Conservation (phyloP, 2,888 invertebrate genomes). For the Mimachlamys varia region DNA sequence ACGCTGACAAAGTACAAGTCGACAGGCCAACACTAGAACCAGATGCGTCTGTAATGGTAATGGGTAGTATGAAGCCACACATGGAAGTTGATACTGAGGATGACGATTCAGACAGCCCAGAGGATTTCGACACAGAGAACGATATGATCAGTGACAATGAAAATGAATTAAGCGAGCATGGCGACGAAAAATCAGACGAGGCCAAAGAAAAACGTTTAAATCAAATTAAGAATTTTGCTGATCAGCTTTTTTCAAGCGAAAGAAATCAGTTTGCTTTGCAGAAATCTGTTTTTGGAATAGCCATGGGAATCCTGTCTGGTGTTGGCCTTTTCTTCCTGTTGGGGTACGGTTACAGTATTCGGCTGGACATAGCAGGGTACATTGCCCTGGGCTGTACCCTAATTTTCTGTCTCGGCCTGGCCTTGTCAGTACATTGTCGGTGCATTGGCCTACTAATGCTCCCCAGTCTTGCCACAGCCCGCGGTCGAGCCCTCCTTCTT, state of each 20-base stretch:
- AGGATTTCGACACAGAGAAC: not conserved
- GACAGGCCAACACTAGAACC: not conserved
- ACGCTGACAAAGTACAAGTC: not conserved
- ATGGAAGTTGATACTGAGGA: not conserved
- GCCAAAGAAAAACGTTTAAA: not conserved
- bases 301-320: conserved; percentile 42
- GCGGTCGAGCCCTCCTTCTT: conserved; percentile 43
- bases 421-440: conserved; percentile 42
- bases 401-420: conserved; percentile 41
- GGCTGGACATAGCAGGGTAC: conserved; percentile 37
- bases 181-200: not conserved
- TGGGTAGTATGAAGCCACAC: not conserved
- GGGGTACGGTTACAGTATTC: conserved; percentile 41
- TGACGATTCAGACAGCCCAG: not conserved
- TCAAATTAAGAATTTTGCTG: conserved; percentile 3
- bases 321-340: conserved; percentile 45
- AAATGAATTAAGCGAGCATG: not conserved
- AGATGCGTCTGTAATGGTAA: not conserved
- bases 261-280: not conserved
- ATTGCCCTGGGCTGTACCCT: conserved; percentile 31
- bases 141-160: not conserved
- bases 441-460: conserved; percentile 44
- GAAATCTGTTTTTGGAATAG: conserved; percentile 40
- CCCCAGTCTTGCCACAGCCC: conserved; percentile 41
- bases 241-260: not conserved